A percentile compares a stretch with the other conserved stretches of the same genome.
Evolutionary conservation across 2,797 vertebrate species (phyloP).

Genomic region (Tapirus indicus): DNA sequence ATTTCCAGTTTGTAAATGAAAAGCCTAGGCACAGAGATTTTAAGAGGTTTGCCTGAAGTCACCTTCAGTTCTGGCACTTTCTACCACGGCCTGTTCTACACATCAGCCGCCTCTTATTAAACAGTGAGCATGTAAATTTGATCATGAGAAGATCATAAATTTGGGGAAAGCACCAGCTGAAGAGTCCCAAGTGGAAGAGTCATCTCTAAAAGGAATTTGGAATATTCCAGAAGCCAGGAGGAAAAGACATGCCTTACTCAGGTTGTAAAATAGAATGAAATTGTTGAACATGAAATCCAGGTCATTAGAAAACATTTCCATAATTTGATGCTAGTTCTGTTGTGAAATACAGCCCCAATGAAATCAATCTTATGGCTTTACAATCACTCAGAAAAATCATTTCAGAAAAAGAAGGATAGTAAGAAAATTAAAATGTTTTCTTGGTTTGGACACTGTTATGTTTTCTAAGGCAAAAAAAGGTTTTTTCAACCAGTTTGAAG

Average conservation of each 20-base stretch:
- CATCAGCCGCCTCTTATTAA: not conserved
- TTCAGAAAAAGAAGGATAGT: slow-evolving; percentile 3
- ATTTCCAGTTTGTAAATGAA: not conserved
- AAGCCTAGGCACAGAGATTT: not conserved
- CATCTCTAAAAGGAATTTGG: slow-evolving; percentile 50
- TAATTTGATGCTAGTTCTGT: slow-evolving; percentile 50
- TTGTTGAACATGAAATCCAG: slow-evolving; percentile 37
- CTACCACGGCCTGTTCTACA: not conserved
- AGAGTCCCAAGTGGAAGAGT: slow-evolving; percentile 14
- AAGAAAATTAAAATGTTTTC: slow-evolving; percentile 54
- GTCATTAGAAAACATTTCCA: slow-evolving; percentile 56
- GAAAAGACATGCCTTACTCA: slow-evolving; percentile 28
- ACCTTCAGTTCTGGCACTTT: not conserved
- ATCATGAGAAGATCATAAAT: not conserved
- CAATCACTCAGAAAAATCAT: slow-evolving; percentile 36
- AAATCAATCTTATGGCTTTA: slow-evolving; percentile 48
- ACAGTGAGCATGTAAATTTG: not conserved
- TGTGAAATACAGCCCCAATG: slow-evolving; percentile 44
- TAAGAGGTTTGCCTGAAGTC: slow-evolving; percentile 24
- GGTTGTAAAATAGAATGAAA: slow-evolving; percentile 47
- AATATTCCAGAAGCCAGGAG: slow-evolving; percentile 59
- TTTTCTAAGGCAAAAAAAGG: slow-evolving; percentile 44
- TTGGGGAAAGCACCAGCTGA: not conserved
- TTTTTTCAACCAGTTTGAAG: slow-evolving; percentile 35
- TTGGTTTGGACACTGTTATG: not conserved